Evolutionary conservation across 2,113 vertebrate species (phyloP), one percentile per base, ranked within the genome.

Genomic region (Pungitius pungitius): DNA sequence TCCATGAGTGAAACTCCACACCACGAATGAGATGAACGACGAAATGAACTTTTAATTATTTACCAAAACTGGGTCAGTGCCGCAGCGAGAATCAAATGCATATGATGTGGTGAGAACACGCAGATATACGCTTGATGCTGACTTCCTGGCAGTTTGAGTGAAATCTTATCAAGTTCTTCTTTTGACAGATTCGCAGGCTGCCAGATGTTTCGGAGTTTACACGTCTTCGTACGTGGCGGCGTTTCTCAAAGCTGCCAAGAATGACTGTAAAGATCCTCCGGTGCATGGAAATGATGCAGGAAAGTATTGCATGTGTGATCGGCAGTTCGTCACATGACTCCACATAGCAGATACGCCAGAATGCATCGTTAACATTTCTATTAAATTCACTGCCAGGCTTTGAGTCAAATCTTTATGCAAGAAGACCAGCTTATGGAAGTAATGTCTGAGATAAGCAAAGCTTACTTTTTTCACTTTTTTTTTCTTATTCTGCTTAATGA

Each of bases 41-140:
- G 4, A 73, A 22, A 67, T 71, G 5, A 68, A 65, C 75, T 30
- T 77, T 77, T 18, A 77, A 84, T 66, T 59, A 74, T 66, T 58
- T 0, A 22, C 9, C 8, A 58, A 71, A 87, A 82, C 30, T 78
- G 64, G 81, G 78, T 75, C 81, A 64, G 26, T 2, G 39, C 63
- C 20, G 26, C 55, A 52, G 51, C 42, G 12, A 30, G 54, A 69
- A 52, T 59, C 2, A 0, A 14, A 47, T 30, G 22, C 51, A 26
- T 24, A 52, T 3, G 15, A 30, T 63, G 22, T 18, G 3, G 33
- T 62, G n/a, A 56, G 20, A 52, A 43, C 54, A 64, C 2, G 2
- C 3, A 14, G 9, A 75, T 43, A 1, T 12, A 6, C 37, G 17
- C 14, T 67, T n/a, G 33, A 39, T 49, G 51, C 30, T 17, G 42